Evolutionary conservation across 2,113 vertebrate species (phyloP), one percentile per base, ranked within the genome.

Genomic region (Sprattus sprattus): DNA sequence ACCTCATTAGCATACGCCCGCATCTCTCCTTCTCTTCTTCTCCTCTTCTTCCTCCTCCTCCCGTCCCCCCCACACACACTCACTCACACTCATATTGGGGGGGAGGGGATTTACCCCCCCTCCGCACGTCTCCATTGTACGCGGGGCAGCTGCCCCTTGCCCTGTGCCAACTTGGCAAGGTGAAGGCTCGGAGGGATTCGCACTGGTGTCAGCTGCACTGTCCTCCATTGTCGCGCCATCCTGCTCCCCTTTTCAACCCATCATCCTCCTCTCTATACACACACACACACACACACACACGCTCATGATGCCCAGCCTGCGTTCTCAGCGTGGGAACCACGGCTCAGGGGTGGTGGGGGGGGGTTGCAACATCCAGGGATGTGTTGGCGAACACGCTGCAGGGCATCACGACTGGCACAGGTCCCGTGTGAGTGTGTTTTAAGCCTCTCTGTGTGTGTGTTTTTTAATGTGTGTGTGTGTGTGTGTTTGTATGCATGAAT

Each of bases 141-240:
- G n/a, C 3, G n/a, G 64, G 64, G 64, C 64, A 67, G 64, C 64
- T 67, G 64, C n/a, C 64, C 64, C 64, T 28, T 67, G 64, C 6
- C 64, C 64, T 67, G 64, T 67, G 64, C 64, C 64, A 67, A 67
- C 64, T 67, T 67, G 64, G 64, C 64, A 67, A 25, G 64, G 7
- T 28, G 25, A 8, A 67, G n/a, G 13, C 60, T 8, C 22, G 22
- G n/a, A 25, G 6, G 60, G 60, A 64, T 64, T 25, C 60, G n/a
- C 64, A 67, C 64, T 67, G 64, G 64, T 67, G 64, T 67, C 64
- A 67, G 64, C 64, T 67, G 64, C 64, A 67, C 64, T 67, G 64
- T 67, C 64, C 64, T 67, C 18, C 64, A 67, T 67, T 67, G 64
- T 67, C 60, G 10, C 64, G 28, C 64, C 64, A 67, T 11, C n/a